Evolutionary conservation across 2,888 invertebrate genomes (phyloP), one percentile per base, ranked within the genome.

Genomic region (Campaea margaritaria): DNA sequence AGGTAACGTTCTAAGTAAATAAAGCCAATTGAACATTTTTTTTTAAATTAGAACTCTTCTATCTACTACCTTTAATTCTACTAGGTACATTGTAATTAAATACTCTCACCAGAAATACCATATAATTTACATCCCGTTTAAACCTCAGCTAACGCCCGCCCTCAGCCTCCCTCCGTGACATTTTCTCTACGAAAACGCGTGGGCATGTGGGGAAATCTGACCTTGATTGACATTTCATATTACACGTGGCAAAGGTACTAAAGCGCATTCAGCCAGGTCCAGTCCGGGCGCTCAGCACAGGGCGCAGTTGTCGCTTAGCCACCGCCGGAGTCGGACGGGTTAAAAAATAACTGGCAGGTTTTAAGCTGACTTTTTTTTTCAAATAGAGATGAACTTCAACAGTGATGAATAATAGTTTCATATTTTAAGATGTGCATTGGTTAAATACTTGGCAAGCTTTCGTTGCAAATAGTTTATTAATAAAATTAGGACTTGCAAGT

Each of bases 401-500:
- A 57, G 59, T 58, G 50, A 51, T 62, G 56, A 27, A 56, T 47
- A 51, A 55, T 58, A 45, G 58, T 16, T 50, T 34, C 3, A 46
- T 49, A 51, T 44, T 56, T 55, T 58, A 56, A 53, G 69, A 69
- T 61, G 65, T 72, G 49, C 49, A 59, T 70, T 64, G 45, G 50
- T 45, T 61, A 67, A 69, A 69, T 72, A 70, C 63, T 79, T 77
- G 76, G 78, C 77, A 72, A 71, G 67, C 64, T 66, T 67, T 28
- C 36, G 62, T 43, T 70, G 68, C 65, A 61, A 49, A 68, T 60
- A 16, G 54, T 56, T 72, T 79, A 79, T 80, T 73, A 71, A 72
- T 79, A 73, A 68, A 64, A 46, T 58, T 34, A 12, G 12, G 11
- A 61, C 47, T 46, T 47, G 44, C 47, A 38, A 48, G 42, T 62